Evolutionary conservation across 2,888 invertebrate species (phyloP).

Genomic region (Clistopyga incitator): DNA sequence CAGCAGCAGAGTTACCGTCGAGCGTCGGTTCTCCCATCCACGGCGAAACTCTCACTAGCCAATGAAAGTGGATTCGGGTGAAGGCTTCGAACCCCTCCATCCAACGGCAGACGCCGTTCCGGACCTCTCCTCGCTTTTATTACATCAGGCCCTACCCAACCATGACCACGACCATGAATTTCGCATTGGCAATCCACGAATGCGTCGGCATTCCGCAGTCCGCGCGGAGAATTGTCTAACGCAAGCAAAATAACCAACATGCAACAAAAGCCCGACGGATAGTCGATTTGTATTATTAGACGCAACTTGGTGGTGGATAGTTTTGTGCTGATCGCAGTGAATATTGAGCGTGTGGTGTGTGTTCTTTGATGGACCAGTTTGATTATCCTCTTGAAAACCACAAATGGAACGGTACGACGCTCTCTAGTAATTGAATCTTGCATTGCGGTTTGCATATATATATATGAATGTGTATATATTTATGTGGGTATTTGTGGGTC

Average conservation of each 20-base stretch:
- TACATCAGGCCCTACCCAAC: conserved; percentile 39
- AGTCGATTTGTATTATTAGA: conserved; percentile 1
- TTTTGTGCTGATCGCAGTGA: conserved; percentile 13
- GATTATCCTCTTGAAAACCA: conserved; percentile 11
- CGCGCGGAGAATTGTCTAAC: conserved; percentile 1
- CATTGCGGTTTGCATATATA: not conserved
- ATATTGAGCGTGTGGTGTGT: conserved; percentile 15
- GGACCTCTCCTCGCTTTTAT: conserved; percentile 45
- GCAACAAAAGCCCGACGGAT: not conserved
- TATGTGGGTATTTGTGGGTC: not conserved
- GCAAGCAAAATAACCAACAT: not conserved
- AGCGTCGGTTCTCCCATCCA: conserved; percentile 42
- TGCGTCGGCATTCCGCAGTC: not conserved
- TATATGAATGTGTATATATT: not conserved
- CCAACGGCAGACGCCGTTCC: conserved; percentile 15
- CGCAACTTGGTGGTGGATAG: not conserved
- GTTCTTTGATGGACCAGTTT: conserved; percentile 15
- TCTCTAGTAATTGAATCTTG: conserved; percentile 17
- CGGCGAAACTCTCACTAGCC: not conserved
- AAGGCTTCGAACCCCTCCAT: conserved; percentile 39
- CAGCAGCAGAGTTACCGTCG: conserved; percentile 26
- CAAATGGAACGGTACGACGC: conserved; percentile 16
- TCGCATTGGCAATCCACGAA: conserved; percentile 29
- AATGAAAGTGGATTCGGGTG: conserved; percentile 37
- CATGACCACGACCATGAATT: conserved; percentile 56